Conservation (phyloP, 2,113 vertebrate genomes). For the Neotoma lepida region DNA sequence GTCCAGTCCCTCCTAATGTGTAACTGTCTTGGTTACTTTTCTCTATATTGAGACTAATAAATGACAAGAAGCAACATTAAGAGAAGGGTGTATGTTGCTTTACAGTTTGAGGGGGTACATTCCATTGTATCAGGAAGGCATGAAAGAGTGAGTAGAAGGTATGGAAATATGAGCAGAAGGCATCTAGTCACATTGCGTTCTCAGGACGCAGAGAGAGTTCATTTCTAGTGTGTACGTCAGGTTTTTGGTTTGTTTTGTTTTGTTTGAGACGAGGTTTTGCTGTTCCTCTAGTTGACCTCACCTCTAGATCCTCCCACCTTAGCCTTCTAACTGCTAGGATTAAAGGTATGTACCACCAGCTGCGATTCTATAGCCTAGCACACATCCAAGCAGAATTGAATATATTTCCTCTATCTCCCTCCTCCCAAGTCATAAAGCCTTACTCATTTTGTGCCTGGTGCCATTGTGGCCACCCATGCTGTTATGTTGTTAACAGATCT, state of each 20-base stretch:
- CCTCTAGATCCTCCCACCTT: not conserved
- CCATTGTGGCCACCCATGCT: not conserved
- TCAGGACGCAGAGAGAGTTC: not conserved
- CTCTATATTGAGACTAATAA: not conserved
- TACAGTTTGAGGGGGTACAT: not conserved
- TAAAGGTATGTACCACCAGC: not conserved
- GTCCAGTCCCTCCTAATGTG: not conserved
- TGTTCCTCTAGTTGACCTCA: not conserved
- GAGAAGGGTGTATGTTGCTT: not conserved
- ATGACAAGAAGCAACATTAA: not conserved
- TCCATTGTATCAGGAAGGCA: not conserved
- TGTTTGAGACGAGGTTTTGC: not conserved
- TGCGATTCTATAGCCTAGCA: not conserved
- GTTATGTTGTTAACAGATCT: not conserved
- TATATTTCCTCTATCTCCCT: not conserved
- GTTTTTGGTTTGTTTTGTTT: not conserved
- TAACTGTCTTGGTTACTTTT: not conserved
- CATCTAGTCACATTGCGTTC: not conserved
- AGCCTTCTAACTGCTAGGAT: not conserved
- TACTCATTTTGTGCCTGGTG: not conserved
- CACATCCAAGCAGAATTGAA: not conserved
- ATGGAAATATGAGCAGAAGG: not conserved
- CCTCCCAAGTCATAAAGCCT: not conserved
- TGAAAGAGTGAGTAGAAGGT: not conserved
- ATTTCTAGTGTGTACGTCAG: not conserved